A percentile compares a stretch with the other conserved stretches of the same genome.
Conservation (phyloP, 2,113 vertebrate species). For the Marmota monax region DNA sequence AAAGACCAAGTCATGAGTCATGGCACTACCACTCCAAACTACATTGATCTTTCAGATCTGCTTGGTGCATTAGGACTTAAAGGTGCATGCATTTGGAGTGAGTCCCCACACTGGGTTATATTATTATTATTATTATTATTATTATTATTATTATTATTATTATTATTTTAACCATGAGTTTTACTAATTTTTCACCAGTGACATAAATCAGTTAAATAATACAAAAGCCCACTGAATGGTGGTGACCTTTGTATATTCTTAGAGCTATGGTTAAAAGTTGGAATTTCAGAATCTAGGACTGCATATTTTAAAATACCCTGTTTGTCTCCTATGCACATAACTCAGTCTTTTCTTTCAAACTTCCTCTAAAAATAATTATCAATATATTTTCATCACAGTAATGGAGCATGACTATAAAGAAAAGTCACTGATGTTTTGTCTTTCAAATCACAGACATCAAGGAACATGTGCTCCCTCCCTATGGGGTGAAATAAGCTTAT, state of each 20-base stretch:
- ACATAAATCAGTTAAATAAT: slow-evolving; percentile 8
- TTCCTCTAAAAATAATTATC: slow-evolving; percentile 29
- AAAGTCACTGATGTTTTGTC: background rate
- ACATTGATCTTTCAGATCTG: too few species aligned
- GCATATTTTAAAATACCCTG: background rate
- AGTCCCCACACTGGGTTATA: too few species aligned
- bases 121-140: too few species aligned
- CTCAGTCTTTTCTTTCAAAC: background rate
- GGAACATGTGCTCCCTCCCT: background rate
- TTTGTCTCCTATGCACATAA: background rate
- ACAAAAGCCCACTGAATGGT: background rate
- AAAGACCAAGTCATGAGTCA: too few species aligned
- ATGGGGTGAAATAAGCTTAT: background rate
- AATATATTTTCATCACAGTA: slow-evolving; percentile 35
- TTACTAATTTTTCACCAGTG: background rate
- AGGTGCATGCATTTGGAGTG: too few species aligned
- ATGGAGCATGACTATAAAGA: background rate
- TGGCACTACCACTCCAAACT: too few species aligned
- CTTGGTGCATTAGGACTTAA: too few species aligned
- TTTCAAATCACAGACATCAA: background rate
- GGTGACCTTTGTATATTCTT: background rate
- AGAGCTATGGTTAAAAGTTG: background rate
- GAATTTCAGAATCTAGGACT: background rate
- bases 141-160: too few species aligned
- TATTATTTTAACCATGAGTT: background rate